Conservation (phyloP, 2,888 invertebrate genomes). For the Morpho helenor region DNA sequence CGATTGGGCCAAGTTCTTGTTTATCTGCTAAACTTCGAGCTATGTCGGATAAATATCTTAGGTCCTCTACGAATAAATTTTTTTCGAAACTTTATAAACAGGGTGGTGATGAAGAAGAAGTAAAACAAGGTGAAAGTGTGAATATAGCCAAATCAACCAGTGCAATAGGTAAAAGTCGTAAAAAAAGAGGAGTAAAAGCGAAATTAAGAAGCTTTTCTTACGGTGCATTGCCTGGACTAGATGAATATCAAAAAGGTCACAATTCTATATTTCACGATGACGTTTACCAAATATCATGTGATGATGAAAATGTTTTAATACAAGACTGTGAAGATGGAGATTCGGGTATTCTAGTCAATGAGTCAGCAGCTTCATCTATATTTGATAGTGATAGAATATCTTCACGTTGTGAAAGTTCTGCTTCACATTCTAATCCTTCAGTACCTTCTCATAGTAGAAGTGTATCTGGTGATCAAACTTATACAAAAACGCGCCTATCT, state of each 20-base stretch:
- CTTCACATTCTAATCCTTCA: constrained; percentile 61
- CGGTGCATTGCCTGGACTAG: constrained; percentile 85
- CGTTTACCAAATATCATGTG: constrained; percentile 67
- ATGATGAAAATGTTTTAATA: constrained; percentile 75
- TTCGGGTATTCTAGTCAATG: constrained; percentile 87
- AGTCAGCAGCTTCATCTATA: constrained; percentile 83
- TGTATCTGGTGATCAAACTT: constrained; percentile 71
- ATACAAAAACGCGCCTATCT: constrained; percentile 55
- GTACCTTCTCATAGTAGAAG: constrained; percentile 68
- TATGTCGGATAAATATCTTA: constrained; percentile 86
- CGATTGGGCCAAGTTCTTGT: constrained; percentile 79
- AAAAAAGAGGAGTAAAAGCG: constrained; percentile 67
- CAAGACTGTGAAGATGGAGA: constrained; percentile 85
- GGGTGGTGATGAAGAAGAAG: constrained; percentile 55
- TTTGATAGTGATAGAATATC: constrained; percentile 78
- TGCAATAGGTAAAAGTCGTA: constrained; percentile 54
- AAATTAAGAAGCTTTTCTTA: constrained; percentile 86
- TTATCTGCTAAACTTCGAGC: constrained; percentile 84
- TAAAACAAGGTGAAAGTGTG: constrained; percentile 44
- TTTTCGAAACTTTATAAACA: constrained; percentile 83
- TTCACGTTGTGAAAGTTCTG: constrained; percentile 74
- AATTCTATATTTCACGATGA: constrained; percentile 83
- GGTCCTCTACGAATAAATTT: constrained; percentile 83
- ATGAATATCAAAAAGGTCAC: constrained; percentile 82
- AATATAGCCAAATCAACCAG: constrained; percentile 51